These are phyloP conservation scores for Nebria brevicollis DNA, from an alignment of 2,888 invertebrate genomes.

Conservation along the genomic window DNA sequence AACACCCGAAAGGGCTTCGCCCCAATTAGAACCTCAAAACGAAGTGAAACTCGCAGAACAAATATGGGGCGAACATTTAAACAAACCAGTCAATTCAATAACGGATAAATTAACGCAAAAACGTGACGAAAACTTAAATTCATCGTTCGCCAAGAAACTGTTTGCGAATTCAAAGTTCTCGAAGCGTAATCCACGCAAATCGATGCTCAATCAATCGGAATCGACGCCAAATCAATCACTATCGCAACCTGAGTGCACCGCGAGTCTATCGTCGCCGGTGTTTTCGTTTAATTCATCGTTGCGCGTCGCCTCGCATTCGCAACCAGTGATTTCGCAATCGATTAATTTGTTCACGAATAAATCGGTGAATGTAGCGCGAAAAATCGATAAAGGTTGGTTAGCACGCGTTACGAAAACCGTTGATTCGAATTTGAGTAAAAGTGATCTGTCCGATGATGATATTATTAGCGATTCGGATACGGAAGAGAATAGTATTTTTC, in stretches of 20 bases:
- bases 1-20: not conserved
- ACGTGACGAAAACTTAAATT: constrained; percentile 52
- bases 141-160: constrained; percentile 71
- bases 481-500: constrained; percentile 49
- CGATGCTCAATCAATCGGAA: constrained; percentile 47
- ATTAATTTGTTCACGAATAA: constrained; percentile 56
- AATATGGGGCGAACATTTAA: constrained; percentile 66
- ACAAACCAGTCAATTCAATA: constrained; percentile 53
- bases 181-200: constrained; percentile 77
- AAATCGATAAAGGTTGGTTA: constrained; percentile 70
- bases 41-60: constrained; percentile 57
- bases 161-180: constrained; percentile 76
- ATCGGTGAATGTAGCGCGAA: constrained; percentile 53
- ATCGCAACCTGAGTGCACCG: constrained; percentile 48
- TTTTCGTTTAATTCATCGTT: constrained; percentile 47
- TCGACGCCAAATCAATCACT: constrained; percentile 27
- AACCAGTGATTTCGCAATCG: constrained; percentile 52
- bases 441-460: constrained; percentile 65
- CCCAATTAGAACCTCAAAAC: constrained; percentile 61
- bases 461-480: constrained; percentile 65
- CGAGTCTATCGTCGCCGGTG: constrained; percentile 42
- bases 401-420: constrained; percentile 61
- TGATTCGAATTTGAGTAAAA: constrained; percentile 42
- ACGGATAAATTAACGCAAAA: constrained; percentile 55
- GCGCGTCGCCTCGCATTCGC: constrained; percentile 43